Conservation (phyloP, 2,888 invertebrate genomes). For the Nycteola revayana region DNA sequence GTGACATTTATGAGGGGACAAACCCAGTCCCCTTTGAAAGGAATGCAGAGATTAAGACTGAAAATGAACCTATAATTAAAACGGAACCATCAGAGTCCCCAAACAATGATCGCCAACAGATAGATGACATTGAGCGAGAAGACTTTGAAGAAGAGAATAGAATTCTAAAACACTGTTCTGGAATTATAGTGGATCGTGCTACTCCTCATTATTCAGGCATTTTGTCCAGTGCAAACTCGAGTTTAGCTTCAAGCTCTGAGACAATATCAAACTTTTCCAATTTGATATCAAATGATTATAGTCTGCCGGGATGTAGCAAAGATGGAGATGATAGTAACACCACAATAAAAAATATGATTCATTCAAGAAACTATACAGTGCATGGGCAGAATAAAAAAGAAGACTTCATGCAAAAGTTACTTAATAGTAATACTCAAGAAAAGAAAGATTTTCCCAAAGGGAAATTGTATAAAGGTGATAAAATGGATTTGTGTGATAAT, state of each 20-base stretch:
- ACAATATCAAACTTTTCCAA: conserved; percentile 64
- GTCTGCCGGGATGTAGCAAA: conserved; percentile 68
- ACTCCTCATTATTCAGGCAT: conserved; percentile 54
- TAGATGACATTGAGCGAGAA: conserved; percentile 70
- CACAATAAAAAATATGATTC: conserved; percentile 66
- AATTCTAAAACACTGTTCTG: conserved; percentile 66
- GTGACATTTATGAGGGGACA: conserved; percentile 56
- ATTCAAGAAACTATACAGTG: conserved; percentile 45
- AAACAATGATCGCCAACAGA: conserved; percentile 50
- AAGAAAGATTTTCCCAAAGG: conserved; percentile 71
- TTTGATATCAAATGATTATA: conserved; percentile 53
- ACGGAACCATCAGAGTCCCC: conserved; percentile 35
- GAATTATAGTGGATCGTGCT: conserved; percentile 59
- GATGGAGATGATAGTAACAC: conserved; percentile 62
- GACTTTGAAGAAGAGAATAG: conserved; percentile 76
- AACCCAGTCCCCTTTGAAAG: conserved; percentile 46
- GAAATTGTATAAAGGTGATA: conserved; percentile 66
- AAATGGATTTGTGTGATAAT: conserved; percentile 46
- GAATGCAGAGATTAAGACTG: conserved; percentile 66
- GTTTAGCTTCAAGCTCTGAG: conserved; percentile 67
- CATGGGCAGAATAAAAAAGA: conserved; percentile 50
- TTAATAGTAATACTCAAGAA: conserved; percentile 60
- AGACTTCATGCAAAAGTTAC: conserved; percentile 71
- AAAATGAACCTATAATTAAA: conserved; percentile 45
- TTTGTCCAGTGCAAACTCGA: conserved; percentile 63